A percentile compares a stretch with the other conserved stretches of the same genome.
phyloP scores from a whole-genome alignment of 2,113 vertebrate genomes.

The Cheirogaleus medius region DNA sequence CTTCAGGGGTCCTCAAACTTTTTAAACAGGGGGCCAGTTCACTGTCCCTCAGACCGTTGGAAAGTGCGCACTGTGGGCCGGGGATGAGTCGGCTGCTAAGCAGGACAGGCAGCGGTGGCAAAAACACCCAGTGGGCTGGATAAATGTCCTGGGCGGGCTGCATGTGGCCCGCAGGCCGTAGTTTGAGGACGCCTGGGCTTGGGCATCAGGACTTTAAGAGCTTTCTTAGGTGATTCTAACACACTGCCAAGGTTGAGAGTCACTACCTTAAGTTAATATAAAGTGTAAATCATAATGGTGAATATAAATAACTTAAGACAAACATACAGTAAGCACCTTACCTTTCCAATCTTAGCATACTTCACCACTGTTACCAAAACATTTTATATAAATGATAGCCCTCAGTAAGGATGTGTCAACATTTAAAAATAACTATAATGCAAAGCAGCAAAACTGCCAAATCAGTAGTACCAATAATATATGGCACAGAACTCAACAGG shows the following conservation, averaged over 20 bases:
- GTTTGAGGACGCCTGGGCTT: no score
- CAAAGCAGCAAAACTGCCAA: slow-evolving; percentile 27
- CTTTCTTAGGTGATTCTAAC: not conserved
- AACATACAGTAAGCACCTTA: not conserved
- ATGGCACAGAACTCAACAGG: not conserved
- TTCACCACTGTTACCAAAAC: not conserved
- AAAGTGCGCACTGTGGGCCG: no score
- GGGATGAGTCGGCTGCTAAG: no score
- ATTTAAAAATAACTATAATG: slow-evolving; percentile 39
- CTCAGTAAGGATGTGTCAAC: not conserved
- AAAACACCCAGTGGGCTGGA: no score
- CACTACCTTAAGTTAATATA: not conserved
- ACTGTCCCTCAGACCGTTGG: no score
- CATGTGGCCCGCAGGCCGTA: no score
- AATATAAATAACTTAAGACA: not conserved
- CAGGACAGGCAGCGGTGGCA: no score
- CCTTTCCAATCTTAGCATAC: slow-evolving; percentile 1
- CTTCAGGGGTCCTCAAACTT: no score
- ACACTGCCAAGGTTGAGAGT: not conserved
- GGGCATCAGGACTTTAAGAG: not conserved
- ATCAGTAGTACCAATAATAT: not conserved
- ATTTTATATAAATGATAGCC: slow-evolving; percentile 1
- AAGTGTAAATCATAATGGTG: not conserved
- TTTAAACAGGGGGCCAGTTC: no score
- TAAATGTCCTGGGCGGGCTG: no score